phyloP scores from a whole-genome alignment of 2,113 vertebrate genomes.

The Ivindomyrus marchei region DNA sequence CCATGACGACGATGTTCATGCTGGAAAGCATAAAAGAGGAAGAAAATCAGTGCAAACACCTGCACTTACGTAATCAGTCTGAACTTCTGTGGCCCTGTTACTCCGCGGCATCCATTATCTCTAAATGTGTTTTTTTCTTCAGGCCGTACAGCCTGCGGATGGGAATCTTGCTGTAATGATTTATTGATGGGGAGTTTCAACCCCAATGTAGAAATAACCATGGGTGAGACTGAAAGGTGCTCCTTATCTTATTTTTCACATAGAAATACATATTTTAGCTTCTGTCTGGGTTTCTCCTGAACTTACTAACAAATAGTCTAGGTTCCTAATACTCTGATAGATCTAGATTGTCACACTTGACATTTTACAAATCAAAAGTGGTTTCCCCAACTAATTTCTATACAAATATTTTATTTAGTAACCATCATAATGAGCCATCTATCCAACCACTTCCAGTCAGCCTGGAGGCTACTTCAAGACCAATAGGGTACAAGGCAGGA shows the following conservation, averaged over 20 bases:
- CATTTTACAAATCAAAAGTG: background rate
- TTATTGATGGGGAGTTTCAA: background rate
- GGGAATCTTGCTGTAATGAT: background rate
- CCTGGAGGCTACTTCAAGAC: background rate
- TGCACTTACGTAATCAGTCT: background rate
- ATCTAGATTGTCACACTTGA: background rate
- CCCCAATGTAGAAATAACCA: background rate
- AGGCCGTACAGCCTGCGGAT: background rate
- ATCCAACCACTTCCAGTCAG: background rate
- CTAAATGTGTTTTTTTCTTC: background rate
- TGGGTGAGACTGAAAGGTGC: background rate
- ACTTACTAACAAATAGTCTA: background rate
- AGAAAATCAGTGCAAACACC: background rate
- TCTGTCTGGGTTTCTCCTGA: background rate
- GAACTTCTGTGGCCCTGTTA: background rate
- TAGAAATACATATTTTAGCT: background rate
- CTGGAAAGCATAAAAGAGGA: background rate
- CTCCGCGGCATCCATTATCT: background rate
- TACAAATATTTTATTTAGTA: background rate
- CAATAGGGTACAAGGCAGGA: background rate
- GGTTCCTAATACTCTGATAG: background rate
- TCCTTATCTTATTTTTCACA: background rate
- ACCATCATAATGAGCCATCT: background rate
- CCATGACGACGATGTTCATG: background rate
- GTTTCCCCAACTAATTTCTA: background rate